Evolutionary conservation across 1,140 invertebrate species (phyloP).

Genomic region (Penaeus vannamei): DNA sequence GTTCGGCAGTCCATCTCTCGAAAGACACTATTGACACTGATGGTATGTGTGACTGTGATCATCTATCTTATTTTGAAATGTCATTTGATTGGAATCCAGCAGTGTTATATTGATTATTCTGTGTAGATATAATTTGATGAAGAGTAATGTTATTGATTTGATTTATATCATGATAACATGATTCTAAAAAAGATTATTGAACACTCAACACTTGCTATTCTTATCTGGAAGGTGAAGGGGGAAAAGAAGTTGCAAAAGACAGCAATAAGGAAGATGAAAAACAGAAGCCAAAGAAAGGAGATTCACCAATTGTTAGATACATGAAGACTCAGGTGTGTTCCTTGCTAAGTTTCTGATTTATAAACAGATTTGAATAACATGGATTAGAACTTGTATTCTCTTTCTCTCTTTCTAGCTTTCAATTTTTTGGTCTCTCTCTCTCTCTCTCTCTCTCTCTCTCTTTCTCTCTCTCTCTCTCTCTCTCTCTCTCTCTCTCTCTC

Average conservation of each 20-base stretch:
- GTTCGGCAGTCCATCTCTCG: conserved; percentile 68
- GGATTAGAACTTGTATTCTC: neutral
- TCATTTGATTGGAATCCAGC: too few species aligned
- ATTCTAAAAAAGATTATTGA: too few species aligned
- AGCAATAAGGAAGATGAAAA: conserved; percentile 72
- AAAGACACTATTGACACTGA: conserved; percentile 69
- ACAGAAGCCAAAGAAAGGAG: conserved; percentile 76
- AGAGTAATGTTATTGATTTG: too few species aligned
- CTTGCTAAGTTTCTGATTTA: neutral
- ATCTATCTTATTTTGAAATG: neutral
- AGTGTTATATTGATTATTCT: too few species aligned
- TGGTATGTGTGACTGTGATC: conserved; percentile 13
- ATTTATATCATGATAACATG: too few species aligned
- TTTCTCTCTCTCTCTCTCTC: too few species aligned
- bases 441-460: neutral
- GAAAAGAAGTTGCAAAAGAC: conserved; percentile 54
- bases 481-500: too few species aligned
- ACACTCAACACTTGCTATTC: neutral
- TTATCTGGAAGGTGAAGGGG: conserved; percentile 49
- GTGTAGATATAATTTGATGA: too few species aligned
- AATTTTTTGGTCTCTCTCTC: neutral
- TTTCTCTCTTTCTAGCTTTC: neutral
- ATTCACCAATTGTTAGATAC: conserved; percentile 85
- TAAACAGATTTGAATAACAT: neutral
- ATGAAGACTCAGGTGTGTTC: conserved; percentile 84